phyloP scores from a whole-genome alignment of 1,140 invertebrate species.

The Drosophila kepulauana region DNA sequence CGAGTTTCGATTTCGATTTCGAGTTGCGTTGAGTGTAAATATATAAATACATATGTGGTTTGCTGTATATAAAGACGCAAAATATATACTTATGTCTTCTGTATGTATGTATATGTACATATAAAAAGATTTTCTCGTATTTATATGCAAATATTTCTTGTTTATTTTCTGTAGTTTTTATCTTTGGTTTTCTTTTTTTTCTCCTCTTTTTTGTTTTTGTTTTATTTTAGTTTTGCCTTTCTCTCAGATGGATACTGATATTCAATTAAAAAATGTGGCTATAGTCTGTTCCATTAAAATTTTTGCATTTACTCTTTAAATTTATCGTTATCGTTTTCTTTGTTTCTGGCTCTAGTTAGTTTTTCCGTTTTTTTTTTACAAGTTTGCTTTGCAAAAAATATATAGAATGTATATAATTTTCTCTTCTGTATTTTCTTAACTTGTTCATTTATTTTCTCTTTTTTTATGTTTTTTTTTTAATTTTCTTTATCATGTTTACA shows the following conservation, averaged over 20 bases:
- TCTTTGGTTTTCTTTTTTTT: too few species aligned
- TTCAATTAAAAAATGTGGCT: constrained; percentile 64
- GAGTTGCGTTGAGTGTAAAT: constrained; percentile 50
- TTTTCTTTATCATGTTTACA: constrained; percentile 29
- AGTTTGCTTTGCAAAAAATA: constrained; percentile 80
- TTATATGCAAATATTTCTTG: constrained; percentile 31
- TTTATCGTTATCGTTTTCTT: constrained; percentile 4
- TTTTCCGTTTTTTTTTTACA: constrained; percentile 51
- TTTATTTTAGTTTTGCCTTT: constrained; percentile 30
- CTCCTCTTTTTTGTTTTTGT: too few species aligned
- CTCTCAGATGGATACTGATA: constrained; percentile 42
- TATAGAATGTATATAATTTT: constrained; percentile 56
- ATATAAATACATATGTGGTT: constrained; percentile 62
- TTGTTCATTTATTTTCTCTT: constrained; percentile 12
- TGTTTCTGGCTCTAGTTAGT: constrained; percentile 58
- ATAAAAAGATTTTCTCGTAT: constrained; percentile 40
- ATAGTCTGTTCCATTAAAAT: constrained; percentile 63
- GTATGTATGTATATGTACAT: constrained; percentile 50
- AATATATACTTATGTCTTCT: constrained; percentile 63
- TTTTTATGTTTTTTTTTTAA: neutral
- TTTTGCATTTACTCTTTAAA: constrained; percentile 34
- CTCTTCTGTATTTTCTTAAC: constrained; percentile 31
- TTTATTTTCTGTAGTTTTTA: constrained; percentile 36
- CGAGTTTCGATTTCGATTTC: neutral
- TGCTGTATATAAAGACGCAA: constrained; percentile 76